Evolutionary conservation across 1,140 invertebrate species (phyloP).

Genomic region (Glossosoma conforme): DNA sequence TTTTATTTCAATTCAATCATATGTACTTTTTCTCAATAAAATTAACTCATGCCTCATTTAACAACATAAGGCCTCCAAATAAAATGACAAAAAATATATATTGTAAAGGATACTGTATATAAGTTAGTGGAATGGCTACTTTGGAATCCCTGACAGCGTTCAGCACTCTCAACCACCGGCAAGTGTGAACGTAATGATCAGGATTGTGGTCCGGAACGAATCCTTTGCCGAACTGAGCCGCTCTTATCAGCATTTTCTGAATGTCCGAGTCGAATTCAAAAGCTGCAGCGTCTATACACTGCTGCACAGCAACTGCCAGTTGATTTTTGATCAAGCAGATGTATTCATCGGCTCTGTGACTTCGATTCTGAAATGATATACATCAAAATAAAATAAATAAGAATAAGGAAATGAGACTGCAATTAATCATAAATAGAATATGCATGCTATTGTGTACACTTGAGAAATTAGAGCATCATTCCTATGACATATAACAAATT

Average conservation of each 20-base stretch:
- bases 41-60: too few species aligned
- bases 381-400: too few species aligned
- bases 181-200: slow-evolving; percentile 83
- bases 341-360: slow-evolving; percentile 90
- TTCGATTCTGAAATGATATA: slow-evolving; percentile 69
- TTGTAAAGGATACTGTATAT: slow-evolving; percentile 77
- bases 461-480: too few species aligned
- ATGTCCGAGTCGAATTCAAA: slow-evolving; percentile 82
- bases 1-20: too few species aligned
- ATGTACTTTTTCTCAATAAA: too few species aligned
- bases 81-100: slow-evolving; percentile 1
- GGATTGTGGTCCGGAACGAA: slow-evolving; percentile 76
- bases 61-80: not conserved
- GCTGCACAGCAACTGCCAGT: slow-evolving; percentile 71
- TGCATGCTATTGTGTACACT: too few species aligned
- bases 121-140: slow-evolving; percentile 88
- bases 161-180: slow-evolving; percentile 79
- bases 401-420: not conserved
- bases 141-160: slow-evolving; percentile 84
- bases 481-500: too few species aligned
- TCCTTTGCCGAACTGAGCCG: slow-evolving; percentile 92
- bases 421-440: too few species aligned
- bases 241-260: slow-evolving; percentile 85
- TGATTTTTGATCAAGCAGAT: slow-evolving; percentile 81
- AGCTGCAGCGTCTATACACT: slow-evolving; percentile 89